Conservation (phyloP, 2,888 invertebrate genomes). For the Melanostoma scalare region DNA sequence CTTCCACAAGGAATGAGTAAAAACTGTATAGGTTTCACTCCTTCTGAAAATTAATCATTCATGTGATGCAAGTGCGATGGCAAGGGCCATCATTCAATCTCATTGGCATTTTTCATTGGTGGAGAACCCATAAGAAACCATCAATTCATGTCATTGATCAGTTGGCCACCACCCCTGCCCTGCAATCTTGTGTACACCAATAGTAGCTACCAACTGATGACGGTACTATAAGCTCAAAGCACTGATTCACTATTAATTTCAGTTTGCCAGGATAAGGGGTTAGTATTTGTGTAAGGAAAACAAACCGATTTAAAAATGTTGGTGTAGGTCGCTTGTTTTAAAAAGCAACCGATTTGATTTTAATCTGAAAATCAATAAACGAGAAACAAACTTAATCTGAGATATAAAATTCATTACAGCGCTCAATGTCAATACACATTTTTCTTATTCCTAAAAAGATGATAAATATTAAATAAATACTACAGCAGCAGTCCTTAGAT, state of each 20-base stretch:
- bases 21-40: conserved; percentile 22
- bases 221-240: conserved; percentile 39
- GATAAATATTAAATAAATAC: too few relatives aligned
- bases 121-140: conserved; percentile 41
- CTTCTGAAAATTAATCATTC: conserved; percentile 51
- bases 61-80: conserved; percentile 25
- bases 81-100: conserved; percentile 64
- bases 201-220: conserved; percentile 34
- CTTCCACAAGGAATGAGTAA: background rate
- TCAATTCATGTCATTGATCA: conserved; percentile 68
- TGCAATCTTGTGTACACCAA: background rate
- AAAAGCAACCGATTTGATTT: too few relatives aligned
- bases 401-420: too few relatives aligned
- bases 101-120: conserved; percentile 32
- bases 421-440: too few relatives aligned
- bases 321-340: too few relatives aligned
- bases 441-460: too few relatives aligned
- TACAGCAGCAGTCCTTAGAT: too few relatives aligned
- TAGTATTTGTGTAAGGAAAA: background rate
- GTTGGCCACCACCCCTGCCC: conserved; percentile 16
- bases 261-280: background rate
- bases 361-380: too few relatives aligned
- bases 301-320: background rate
- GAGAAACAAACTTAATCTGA: too few relatives aligned
- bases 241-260: conserved; percentile 55